These are phyloP conservation scores for Pristionchus exspectatus DNA, from an alignment of 2,888 invertebrate genomes.

Conservation along the genomic window DNA sequence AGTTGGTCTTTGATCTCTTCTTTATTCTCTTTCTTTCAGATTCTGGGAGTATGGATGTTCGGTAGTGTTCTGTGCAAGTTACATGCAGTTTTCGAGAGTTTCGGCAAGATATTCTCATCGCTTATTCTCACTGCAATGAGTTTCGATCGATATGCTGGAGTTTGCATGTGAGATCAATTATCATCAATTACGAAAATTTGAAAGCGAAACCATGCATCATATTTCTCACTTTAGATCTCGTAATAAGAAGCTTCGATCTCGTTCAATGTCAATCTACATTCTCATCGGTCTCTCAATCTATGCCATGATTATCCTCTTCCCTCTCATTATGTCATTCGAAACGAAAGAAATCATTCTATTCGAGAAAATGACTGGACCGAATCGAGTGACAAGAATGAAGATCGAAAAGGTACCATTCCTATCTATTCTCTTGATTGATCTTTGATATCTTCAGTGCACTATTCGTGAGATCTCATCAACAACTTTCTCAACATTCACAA, in stretches of 20 bases:
- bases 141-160: slow-evolving; percentile 76
- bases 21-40: slow-evolving; percentile 60
- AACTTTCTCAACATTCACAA: slow-evolving; percentile 70
- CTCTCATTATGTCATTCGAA: slow-evolving; percentile 75
- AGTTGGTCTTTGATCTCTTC: background rate
- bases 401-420: slow-evolving; percentile 66
- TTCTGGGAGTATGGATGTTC: slow-evolving; percentile 78
- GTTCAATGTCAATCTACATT: slow-evolving; percentile 55
- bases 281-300: slow-evolving; percentile 72
- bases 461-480: slow-evolving; percentile 71
- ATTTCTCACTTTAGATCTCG: slow-evolving; percentile 72
- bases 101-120: slow-evolving; percentile 76
- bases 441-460: slow-evolving; percentile 66
- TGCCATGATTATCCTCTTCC: slow-evolving; percentile 75
- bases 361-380: slow-evolving; percentile 73
- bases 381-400: slow-evolving; percentile 74
- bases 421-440: background rate
- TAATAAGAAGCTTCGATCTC: slow-evolving; percentile 71
- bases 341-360: slow-evolving; percentile 77
- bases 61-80: slow-evolving; percentile 76
- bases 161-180: slow-evolving; percentile 37
- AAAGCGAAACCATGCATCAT: background rate
- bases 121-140: slow-evolving; percentile 75
- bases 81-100: slow-evolving; percentile 77
- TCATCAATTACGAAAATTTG: background rate